A percentile compares a stretch with the other conserved stretches of the same genome.
Evolutionary conservation across 2,888 invertebrate species (phyloP).

Genomic region (Plagodis pulveraria): DNA sequence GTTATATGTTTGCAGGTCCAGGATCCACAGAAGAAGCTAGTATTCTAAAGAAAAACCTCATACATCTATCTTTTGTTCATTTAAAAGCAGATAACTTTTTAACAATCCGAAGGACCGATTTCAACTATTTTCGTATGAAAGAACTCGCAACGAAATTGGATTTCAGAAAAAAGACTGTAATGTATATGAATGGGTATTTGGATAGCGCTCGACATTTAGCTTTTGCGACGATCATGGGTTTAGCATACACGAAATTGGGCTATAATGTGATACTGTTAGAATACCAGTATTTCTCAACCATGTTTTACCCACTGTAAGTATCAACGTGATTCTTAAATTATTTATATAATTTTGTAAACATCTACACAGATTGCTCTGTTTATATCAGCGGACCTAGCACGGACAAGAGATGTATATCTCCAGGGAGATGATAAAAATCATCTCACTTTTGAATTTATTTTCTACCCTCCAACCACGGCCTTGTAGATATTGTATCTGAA

Average conservation of each 20-base stretch:
- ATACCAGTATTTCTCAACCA: not conserved
- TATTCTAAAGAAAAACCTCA: not conserved
- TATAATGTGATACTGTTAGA: constrained; percentile 8
- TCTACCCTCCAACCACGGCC: too few species aligned
- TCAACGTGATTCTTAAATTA: too few species aligned
- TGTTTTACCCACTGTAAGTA: constrained; percentile 8
- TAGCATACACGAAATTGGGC: not conserved
- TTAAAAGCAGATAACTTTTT: not conserved
- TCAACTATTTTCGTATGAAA: constrained; percentile 11
- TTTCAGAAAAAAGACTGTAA: constrained; percentile 9
- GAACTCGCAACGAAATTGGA: constrained; percentile 2
- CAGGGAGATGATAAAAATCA: too few species aligned
- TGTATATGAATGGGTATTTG: constrained; percentile 7
- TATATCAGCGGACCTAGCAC: too few species aligned
- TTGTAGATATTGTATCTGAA: too few species aligned
- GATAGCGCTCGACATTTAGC: not conserved
- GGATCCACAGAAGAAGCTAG: constrained; percentile 1
- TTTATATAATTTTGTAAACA: too few species aligned
- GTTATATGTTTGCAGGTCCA: constrained; percentile 1
- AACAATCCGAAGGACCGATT: not conserved
- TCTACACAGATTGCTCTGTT: too few species aligned
- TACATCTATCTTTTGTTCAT: constrained; percentile 1
- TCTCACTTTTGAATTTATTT: too few species aligned
- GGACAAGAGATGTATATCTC: too few species aligned
- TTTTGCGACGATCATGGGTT: not conserved